Base-by-base conservation (phyloP, 2,888 invertebrate species). In the Phanerotoma sp. region DNA sequence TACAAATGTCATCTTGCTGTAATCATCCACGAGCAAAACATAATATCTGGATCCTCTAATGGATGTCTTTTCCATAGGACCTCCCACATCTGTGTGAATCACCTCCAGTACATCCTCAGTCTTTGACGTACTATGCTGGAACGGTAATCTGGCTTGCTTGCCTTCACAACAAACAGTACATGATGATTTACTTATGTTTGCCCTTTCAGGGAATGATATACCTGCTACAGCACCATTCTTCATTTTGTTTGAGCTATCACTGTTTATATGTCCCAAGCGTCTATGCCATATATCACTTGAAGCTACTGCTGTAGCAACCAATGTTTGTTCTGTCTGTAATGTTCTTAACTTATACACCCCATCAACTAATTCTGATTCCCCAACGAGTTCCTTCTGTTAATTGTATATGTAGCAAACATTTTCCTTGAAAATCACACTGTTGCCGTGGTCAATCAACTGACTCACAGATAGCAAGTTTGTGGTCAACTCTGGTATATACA, bases 41-140 rank as follows among this genome's bases (percentile, higher is more conserved):
- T 44, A 54, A n/a, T 77, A 77, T 48, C 59, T 70, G 3, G 65
- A 61, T 11, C 71, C 69, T 5, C 70, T 72, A 6, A 66, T 50
- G 1, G 76, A 77, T 11, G 42, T 13, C 3, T 51, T 57, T 51
- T 73, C 68, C 73, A 75, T 70, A 15, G 72, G 70, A 35, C 74
- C 74, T 58, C 73, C 73, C 5, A 76, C 44, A 56, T 76, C 75
- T 4, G 70, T 53, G 51, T 76, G 74, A 3, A 77, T 51, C 18
- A 72, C 13, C 25, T 74, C 69, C 22, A 77, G 54, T 25, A 62
- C 10, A 32, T 59, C 49, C 21, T 35, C 62, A n/a, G 68, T 56
- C 33, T 61, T 54, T 13, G 54, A 52, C 13, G 54, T 57, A 5
- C 22, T 28, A 30, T 58, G 56, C 13, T 56, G 49, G 45, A 67